phyloP scores from a whole-genome alignment of 2,113 vertebrate species.

The Anoura caudifer region DNA sequence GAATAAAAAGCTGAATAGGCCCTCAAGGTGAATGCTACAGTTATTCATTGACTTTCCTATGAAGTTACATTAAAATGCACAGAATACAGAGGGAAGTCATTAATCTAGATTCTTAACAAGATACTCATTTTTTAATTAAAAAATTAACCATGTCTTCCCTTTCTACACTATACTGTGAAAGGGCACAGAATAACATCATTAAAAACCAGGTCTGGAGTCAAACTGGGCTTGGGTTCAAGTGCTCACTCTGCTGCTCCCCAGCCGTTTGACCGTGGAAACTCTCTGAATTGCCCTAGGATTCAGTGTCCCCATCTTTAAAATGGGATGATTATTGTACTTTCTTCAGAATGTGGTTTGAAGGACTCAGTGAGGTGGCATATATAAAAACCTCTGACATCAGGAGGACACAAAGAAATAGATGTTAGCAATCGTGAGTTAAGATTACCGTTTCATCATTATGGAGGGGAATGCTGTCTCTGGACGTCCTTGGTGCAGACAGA shows the following conservation, averaged over 20 bases:
- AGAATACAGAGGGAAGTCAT: conserved; percentile 44
- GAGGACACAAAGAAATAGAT: not conserved
- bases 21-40: conserved; percentile 46
- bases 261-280: not conserved
- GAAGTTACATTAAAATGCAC: conserved; percentile 73
- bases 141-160: not conserved
- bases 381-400: not conserved
- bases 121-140: not conserved
- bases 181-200: not conserved
- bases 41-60: conserved; percentile 64
- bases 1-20: conserved; percentile 63
- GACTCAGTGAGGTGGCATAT: not conserved
- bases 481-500: not conserved
- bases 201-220: not conserved
- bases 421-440: not conserved
- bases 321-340: not conserved
- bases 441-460: not conserved
- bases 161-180: not conserved
- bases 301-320: not conserved
- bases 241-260: not conserved
- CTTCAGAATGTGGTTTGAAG: not conserved
- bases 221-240: not conserved
- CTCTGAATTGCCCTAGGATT: not conserved
- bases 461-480: not conserved
- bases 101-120: not conserved